Evolutionary conservation across 1,140 invertebrate genomes (phyloP), one percentile per base, ranked within the genome.

Genomic region (Augochlora pura): DNA sequence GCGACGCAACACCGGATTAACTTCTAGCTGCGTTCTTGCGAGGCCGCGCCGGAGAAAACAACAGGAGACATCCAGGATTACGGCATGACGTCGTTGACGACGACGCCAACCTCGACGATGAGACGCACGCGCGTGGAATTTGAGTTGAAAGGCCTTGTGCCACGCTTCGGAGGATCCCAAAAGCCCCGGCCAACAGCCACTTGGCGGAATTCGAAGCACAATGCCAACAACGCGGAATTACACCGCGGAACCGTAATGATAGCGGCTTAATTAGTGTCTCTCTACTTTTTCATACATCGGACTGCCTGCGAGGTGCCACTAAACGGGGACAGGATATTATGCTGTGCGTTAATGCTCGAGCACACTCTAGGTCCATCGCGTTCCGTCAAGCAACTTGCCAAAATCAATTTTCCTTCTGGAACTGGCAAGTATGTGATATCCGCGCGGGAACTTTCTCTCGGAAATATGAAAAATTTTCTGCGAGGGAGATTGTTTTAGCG

Each of bases 171-270:
- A 87, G 86, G 81, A 88, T 87, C 81, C 85, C 65, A 90, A 91
- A 91, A 90, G 89, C 88, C 62, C 80, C 82, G 75, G 83, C 81
- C 86, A 88, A 88, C 89, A 90, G 83, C 88, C 87, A 90, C 90
- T 90, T 89, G 88, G 80, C 82, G 81, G 80, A 90, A 89, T 90
- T 88, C 81, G 76, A 77, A 84, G 83, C 81, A 88, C 87, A 88
- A 89, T 88, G 80, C 73, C 78, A 77, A 77, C 81, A 88, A 86
- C 83, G 87, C 81, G 80, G 77, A 88, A 89, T 89, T 88, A 87
- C 86, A 85, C 63, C 72, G 64, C 54, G 81, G 65, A 85, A 85
- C 79, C 80, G 77, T 75, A 83, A 84, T 82, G 81, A 88, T 88
- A 87, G 84, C 81, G 78, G 85, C 78, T 86, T 88, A 88, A 88